Percentiles rank a stretch among this genome's conserved stretches.
phyloP scores from a whole-genome alignment of 2,888 invertebrate species.

The Pammene fasciana region DNA sequence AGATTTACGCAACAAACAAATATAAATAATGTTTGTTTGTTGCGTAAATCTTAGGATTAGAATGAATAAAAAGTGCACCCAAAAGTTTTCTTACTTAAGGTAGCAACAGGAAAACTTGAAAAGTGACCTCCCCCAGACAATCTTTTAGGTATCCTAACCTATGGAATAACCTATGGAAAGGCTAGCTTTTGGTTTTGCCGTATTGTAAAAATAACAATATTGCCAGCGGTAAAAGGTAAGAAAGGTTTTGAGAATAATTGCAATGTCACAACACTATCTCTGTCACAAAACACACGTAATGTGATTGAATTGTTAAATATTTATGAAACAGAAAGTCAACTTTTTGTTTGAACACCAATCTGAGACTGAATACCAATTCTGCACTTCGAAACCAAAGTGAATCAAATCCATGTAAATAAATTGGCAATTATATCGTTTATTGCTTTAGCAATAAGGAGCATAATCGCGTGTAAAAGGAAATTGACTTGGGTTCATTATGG shows the following conservation, averaged over 20 bases:
- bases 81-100: no score
- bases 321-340: slow-evolving; percentile 49
- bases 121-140: no score
- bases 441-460: neutral
- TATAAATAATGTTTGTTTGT: no score
- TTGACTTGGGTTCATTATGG: neutral
- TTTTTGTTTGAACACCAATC: slow-evolving; percentile 33
- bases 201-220: no score
- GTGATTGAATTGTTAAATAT: slow-evolving; percentile 69
- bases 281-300: slow-evolving; percentile 61
- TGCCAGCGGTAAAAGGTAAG: no score
- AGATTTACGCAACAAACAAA: no score
- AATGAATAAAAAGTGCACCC: no score
- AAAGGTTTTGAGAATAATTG: neutral
- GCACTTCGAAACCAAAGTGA: neutral
- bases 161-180: no score
- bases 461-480: neutral
- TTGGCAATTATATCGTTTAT: neutral
- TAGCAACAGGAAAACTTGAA: no score
- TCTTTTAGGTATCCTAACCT: no score
- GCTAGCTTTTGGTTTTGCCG: no score
- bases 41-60: no score
- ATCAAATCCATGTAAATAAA: neutral
- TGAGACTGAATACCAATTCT: slow-evolving; percentile 24
- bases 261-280: slow-evolving; percentile 2